Evolutionary conservation across 2,888 invertebrate species (phyloP).

Genomic region (Diploptera punctata): DNA sequence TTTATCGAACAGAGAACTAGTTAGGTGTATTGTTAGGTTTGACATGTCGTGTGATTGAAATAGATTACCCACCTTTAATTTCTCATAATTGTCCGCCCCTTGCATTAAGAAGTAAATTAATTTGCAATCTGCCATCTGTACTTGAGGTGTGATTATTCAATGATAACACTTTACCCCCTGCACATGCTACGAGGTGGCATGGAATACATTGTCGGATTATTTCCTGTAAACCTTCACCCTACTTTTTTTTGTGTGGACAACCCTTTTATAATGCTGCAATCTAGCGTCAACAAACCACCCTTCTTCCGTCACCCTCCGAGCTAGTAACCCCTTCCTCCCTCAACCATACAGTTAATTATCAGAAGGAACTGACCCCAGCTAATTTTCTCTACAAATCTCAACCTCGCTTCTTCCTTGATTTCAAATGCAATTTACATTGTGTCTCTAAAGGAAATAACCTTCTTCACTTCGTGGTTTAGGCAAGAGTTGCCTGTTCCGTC

Average conservation of each 20-base stretch:
- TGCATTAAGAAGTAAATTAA: neutral
- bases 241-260: neutral
- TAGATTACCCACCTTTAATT: too few species aligned
- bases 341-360: conserved; percentile 11
- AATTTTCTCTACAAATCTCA: conserved; percentile 14
- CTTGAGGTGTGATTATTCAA: neutral
- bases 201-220: conserved; percentile 15
- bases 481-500: too few species aligned
- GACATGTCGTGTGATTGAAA: too few species aligned
- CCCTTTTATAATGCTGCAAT: neutral
- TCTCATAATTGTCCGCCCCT: too few species aligned
- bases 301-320: conserved; percentile 20
- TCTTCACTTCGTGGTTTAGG: too few species aligned
- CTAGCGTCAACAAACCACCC: conserved; percentile 5
- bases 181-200: neutral
- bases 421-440: too few species aligned
- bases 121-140: neutral
- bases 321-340: too few species aligned
- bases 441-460: too few species aligned
- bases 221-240: neutral
- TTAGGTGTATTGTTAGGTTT: too few species aligned
- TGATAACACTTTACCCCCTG: neutral
- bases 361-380: conserved; percentile 6
- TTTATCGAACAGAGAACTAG: too few species aligned
- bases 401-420: neutral